Percentiles rank a stretch among this genome's conserved stretches.
phyloP scores from a whole-genome alignment of 2,113 vertebrate species.

The Melanostigma gelatinosum region DNA sequence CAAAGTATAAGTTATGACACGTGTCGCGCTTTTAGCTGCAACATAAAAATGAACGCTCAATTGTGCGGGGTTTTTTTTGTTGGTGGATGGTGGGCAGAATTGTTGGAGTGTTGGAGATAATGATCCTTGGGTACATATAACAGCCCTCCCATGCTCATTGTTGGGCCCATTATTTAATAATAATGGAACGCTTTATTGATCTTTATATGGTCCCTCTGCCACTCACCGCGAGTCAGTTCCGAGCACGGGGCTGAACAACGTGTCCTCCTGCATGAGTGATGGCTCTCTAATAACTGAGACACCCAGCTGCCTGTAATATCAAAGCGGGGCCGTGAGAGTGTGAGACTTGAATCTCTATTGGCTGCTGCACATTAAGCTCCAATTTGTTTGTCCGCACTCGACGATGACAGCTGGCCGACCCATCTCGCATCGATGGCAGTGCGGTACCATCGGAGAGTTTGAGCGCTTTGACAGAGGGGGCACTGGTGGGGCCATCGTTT shows the following conservation, averaged over 20 bases:
- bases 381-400: constrained; percentile 62
- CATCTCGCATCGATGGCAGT: constrained; percentile 22
- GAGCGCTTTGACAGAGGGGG: constrained; percentile 38
- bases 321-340: constrained; percentile 40
- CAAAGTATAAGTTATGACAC: constrained; percentile 7
- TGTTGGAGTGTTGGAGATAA: constrained; percentile 18
- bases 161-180: constrained; percentile 39
- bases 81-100: constrained; percentile 12
- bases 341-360: constrained; percentile 52
- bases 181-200: constrained; percentile 43
- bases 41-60: neutral
- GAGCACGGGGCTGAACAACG: constrained; percentile 24
- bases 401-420: constrained; percentile 44
- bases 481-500: constrained; percentile 23
- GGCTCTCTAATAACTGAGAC: constrained; percentile 54
- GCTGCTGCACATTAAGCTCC: constrained; percentile 57
- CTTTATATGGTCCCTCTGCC: neutral
- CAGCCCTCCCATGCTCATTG: neutral
- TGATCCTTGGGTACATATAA: constrained; percentile 8
- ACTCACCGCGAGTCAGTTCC: constrained; percentile 29
- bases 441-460: constrained; percentile 41
- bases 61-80: neutral
- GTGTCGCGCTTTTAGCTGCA: neutral
- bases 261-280: constrained; percentile 47
- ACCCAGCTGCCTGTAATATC: constrained; percentile 31